A percentile compares a stretch with the other conserved stretches of the same genome.
phyloP scores from a whole-genome alignment of 2,888 invertebrate genomes.

The Axea sp. region DNA sequence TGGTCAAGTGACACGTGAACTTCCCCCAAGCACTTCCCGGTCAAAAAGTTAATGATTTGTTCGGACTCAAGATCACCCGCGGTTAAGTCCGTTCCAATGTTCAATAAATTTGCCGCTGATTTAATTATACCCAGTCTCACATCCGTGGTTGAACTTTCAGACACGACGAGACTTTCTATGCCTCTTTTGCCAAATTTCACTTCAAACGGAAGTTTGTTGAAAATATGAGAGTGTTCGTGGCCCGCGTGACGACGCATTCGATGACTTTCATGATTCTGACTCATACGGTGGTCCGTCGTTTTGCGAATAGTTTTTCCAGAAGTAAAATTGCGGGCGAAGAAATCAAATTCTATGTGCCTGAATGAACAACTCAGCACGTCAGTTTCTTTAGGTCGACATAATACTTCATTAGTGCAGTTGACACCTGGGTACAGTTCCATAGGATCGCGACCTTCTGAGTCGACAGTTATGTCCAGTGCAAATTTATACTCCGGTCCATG shows the following conservation, averaged over 20 bases:
- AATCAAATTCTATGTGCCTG: not conserved
- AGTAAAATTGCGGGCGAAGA: not conserved
- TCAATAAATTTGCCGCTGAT: conserved; percentile 10
- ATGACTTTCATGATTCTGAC: not conserved
- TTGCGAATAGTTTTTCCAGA: conserved; percentile 1
- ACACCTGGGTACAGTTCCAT: conserved; percentile 6
- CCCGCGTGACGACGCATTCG: not conserved
- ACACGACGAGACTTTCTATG: conserved; percentile 1
- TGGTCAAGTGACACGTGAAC: not conserved
- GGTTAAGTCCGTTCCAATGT: not conserved
- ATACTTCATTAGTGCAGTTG: conserved; percentile 9
- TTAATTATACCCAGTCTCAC: not conserved
- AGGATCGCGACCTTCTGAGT: not conserved
- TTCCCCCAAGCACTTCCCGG: not conserved
- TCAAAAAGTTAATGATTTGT: conserved; percentile 9
- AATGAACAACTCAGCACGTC: conserved; percentile 11
- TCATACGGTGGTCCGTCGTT: not conserved
- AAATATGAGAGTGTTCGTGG: not conserved
- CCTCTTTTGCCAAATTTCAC: not conserved
- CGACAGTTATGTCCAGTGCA: not conserved
- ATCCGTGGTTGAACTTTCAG: not conserved
- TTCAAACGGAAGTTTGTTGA: conserved; percentile 2
- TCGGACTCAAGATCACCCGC: not conserved
- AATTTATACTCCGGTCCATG: conserved; percentile 20
- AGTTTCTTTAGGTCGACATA: conserved; percentile 3